A percentile compares a stretch with the other conserved stretches of the same genome.
These are phyloP conservation scores for Cydia amplana DNA, from an alignment of 1,140 invertebrate species.

Conservation along the genomic window DNA sequence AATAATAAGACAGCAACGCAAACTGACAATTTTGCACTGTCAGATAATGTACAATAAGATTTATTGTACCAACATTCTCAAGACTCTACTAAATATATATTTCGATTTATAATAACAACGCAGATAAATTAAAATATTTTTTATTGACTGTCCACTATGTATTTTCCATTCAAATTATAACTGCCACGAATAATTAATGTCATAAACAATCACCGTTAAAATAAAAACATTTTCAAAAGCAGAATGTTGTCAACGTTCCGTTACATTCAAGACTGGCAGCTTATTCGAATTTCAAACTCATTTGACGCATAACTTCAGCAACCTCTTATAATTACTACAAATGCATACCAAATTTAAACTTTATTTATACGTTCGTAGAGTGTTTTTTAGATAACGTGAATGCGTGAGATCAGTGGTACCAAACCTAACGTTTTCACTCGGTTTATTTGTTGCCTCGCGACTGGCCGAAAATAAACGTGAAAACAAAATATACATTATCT, in stretches of 20 bases:
- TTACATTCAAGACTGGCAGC: constrained; percentile 1
- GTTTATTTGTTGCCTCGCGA: constrained; percentile 6
- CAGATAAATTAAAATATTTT: too few species aligned
- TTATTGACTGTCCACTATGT: too few species aligned
- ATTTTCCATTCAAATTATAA: neutral
- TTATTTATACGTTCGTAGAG: neutral
- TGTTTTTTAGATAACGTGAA: neutral
- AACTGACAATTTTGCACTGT: too few species aligned
- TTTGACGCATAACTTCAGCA: neutral
- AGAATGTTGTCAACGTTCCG: constrained; percentile 17
- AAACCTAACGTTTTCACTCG: neutral
- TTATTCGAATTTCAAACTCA: constrained; percentile 13
- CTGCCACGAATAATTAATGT: neutral
- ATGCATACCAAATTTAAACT: neutral
- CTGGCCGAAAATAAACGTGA: constrained; percentile 5
- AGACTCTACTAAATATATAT: too few species aligned
- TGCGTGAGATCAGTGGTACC: neutral
- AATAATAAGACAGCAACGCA: too few species aligned
- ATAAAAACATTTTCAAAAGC: neutral
- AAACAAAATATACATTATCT: constrained; percentile 11
- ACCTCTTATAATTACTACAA: neutral
- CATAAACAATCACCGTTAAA: neutral
- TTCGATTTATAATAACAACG: too few species aligned
- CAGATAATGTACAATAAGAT: too few species aligned
- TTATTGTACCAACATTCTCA: too few species aligned